Conservation (phyloP, 2,797 vertebrate species). For the Varecia variegata region DNA sequence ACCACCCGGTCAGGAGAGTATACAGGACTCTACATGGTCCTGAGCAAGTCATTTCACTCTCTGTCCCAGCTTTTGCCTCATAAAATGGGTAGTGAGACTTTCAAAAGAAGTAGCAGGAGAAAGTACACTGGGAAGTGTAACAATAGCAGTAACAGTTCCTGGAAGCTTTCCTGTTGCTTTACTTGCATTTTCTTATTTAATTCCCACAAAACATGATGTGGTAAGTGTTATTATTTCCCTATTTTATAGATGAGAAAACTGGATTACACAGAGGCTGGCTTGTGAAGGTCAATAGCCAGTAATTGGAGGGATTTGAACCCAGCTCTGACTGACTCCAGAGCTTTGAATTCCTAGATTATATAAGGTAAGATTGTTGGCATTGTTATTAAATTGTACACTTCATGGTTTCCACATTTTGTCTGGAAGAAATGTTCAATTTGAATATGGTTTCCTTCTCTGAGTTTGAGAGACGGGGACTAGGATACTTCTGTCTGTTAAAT, state of each 20-base stretch:
- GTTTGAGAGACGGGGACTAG: background rate
- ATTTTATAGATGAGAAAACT: conserved; percentile 2
- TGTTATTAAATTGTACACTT: background rate
- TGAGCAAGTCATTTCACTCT: background rate
- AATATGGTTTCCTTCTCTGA: background rate
- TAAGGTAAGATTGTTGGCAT: background rate
- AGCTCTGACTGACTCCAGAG: background rate
- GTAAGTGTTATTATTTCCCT: background rate
- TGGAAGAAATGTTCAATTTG: background rate
- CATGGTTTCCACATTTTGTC: background rate
- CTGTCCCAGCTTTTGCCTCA: background rate
- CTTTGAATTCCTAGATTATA: background rate
- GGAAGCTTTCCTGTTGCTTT: background rate
- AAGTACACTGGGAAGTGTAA: background rate
- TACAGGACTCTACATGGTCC: background rate
- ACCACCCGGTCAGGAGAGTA: background rate
- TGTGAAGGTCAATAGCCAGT: background rate
- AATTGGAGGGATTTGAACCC: background rate
- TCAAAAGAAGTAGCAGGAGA: background rate
- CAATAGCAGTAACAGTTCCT: background rate
- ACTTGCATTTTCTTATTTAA: background rate
- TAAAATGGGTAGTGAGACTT: background rate
- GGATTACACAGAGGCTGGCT: background rate
- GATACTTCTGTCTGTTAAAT: background rate
- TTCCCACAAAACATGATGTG: background rate